phyloP scores from a whole-genome alignment of 2,888 invertebrate species.

The Spatulosminthurus flaviceps region DNA sequence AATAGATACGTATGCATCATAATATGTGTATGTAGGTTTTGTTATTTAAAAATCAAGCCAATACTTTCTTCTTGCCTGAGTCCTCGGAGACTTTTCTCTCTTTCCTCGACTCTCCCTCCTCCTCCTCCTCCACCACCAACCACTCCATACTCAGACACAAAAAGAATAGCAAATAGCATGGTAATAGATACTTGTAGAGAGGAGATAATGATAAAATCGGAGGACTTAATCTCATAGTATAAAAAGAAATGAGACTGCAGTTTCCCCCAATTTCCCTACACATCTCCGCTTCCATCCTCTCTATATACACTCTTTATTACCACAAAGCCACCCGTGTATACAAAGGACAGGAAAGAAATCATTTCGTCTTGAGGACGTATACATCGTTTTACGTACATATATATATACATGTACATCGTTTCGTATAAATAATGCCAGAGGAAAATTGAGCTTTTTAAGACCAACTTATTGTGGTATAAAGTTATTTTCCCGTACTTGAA shows the following conservation, averaged over 20 bases:
- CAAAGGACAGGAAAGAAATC: neutral
- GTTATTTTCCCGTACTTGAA: too few species aligned
- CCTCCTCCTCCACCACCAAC: constrained; percentile 8
- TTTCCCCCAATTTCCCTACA: neutral
- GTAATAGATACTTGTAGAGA: constrained; percentile 42
- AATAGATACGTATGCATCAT: too few species aligned
- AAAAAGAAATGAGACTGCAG: constrained; percentile 39
- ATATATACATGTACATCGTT: too few species aligned
- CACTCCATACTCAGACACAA: neutral
- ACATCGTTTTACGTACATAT: too few species aligned
- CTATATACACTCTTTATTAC: too few species aligned
- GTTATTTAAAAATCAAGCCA: too few species aligned
- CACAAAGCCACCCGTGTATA: neutral
- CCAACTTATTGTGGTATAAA: neutral
- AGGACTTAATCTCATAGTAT: constrained; percentile 27
- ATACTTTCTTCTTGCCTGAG: too few species aligned
- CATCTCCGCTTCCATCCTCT: neutral
- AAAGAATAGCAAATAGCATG: constrained; percentile 24
- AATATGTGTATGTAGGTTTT: too few species aligned
- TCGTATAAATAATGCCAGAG: neutral
- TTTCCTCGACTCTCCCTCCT: neutral
- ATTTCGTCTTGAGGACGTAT: neutral
- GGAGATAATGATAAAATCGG: constrained; percentile 34
- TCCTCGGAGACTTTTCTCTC: too few species aligned
- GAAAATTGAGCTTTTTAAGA: neutral